These are phyloP conservation scores for Automeris io DNA, from an alignment of 2,888 invertebrate species.

Conservation along the genomic window DNA sequence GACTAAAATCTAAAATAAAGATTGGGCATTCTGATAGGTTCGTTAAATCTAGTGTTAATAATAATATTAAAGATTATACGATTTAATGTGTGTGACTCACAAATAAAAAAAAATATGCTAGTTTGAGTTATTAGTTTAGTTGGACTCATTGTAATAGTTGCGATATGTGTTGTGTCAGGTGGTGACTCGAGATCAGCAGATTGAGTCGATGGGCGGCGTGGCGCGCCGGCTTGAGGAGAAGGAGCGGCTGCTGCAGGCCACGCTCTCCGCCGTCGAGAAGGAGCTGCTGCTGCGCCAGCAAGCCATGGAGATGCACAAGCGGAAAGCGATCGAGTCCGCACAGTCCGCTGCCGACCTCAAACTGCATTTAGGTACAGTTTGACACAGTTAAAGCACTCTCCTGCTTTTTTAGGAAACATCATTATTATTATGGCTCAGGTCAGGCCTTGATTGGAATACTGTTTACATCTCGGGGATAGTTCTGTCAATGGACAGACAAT, in stretches of 20 bases:
- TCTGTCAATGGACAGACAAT: no score
- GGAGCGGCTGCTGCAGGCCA: conserved; percentile 93
- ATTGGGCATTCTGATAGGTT: no score
- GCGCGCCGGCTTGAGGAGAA: conserved; percentile 97
- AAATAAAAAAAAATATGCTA: no score
- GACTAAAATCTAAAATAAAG: no score
- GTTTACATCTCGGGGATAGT: no score
- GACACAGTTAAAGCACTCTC: background rate
- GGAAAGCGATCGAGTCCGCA: conserved; percentile 97
- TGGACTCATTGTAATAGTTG: background rate
- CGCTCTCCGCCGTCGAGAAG: conserved; percentile 94
- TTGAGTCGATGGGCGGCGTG: conserved; percentile 96
- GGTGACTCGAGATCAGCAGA: conserved; percentile 88
- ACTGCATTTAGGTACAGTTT: conserved; percentile 85
- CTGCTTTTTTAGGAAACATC: background rate
- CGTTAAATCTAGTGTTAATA: no score
- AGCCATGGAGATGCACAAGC: conserved; percentile 98
- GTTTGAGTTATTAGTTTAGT: no score
- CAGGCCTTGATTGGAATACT: no score
- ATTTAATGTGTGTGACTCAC: no score
- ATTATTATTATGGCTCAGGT: no score
- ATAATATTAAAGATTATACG: no score
- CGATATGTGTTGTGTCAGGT: conserved; percentile 61
- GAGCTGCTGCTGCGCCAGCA: conserved; percentile 94
- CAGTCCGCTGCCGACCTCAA: conserved; percentile 98